Conservation (phyloP, 2,797 vertebrate genomes). For the Sparus aurata region DNA sequence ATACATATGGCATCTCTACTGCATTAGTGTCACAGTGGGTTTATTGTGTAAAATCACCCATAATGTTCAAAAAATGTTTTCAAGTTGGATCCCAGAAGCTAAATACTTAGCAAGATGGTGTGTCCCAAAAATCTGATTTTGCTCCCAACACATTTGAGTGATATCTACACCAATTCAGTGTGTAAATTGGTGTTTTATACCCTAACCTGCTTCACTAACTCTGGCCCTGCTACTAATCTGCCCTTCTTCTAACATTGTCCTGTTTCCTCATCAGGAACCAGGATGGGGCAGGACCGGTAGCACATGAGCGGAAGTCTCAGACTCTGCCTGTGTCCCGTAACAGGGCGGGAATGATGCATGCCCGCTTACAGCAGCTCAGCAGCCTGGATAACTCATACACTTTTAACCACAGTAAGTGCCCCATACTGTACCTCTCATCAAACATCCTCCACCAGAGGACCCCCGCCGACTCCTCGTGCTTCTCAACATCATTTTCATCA, state of each 20-base stretch:
- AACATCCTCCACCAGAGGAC: slow-evolving; percentile 49
- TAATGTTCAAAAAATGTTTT: slow-evolving; percentile 3
- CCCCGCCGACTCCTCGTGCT: slow-evolving; percentile 44
- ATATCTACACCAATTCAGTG: not conserved
- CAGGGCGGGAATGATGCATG: slow-evolving; percentile 99
- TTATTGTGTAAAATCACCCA: not conserved
- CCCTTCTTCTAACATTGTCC: slow-evolving; percentile 87
- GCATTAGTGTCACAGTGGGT: not conserved
- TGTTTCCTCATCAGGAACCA: slow-evolving; percentile 98
- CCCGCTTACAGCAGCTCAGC: slow-evolving; percentile 99
- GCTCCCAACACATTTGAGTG: slow-evolving; percentile 25
- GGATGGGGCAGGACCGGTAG: slow-evolving; percentile 97
- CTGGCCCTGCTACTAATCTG: slow-evolving; percentile 79
- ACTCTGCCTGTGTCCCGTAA: slow-evolving; percentile 99
- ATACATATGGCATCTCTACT: not conserved
- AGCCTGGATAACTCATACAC: slow-evolving; percentile 99
- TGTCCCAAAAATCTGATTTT: not conserved
- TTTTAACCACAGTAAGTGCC: slow-evolving; percentile 98
- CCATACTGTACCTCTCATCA: slow-evolving; percentile 57
- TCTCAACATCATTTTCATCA: slow-evolving; percentile 48
- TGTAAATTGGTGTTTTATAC: slow-evolving; percentile 12
- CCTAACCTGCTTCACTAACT: slow-evolving; percentile 85
- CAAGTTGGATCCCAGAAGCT: not conserved
- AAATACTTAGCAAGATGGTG: not conserved
- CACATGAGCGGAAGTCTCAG: slow-evolving; percentile 99